Conservation (phyloP, 1,140 invertebrate species). For the Hycleus cichorii region DNA sequence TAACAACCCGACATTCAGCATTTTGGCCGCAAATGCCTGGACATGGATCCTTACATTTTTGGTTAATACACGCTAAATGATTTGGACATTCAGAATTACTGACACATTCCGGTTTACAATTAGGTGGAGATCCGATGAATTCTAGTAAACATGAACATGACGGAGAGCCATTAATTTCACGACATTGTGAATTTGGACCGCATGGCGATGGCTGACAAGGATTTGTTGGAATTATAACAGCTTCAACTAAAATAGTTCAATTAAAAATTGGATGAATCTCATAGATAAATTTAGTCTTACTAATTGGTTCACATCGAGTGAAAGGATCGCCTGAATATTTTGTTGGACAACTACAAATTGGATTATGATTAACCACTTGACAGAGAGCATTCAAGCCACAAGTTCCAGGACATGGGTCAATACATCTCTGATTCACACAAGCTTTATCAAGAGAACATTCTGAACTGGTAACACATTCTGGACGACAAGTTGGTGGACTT, state of each 20-base stretch:
- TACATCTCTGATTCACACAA: slow-evolving; percentile 67
- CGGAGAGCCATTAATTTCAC: slow-evolving; percentile 47
- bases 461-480: slow-evolving; percentile 59
- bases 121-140: slow-evolving; percentile 53
- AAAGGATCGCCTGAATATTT: slow-evolving; percentile 61
- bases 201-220: slow-evolving; percentile 57
- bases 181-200: slow-evolving; percentile 58
- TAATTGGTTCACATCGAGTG: slow-evolving; percentile 46
- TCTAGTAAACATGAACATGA: slow-evolving; percentile 56
- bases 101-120: slow-evolving; percentile 61
- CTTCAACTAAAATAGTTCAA: slow-evolving; percentile 21
- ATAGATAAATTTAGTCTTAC: slow-evolving; percentile 42
- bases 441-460: slow-evolving; percentile 59
- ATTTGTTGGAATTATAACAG: slow-evolving; percentile 35
- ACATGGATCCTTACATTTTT: slow-evolving; percentile 51
- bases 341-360: slow-evolving; percentile 55
- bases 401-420: slow-evolving; percentile 63
- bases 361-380: slow-evolving; percentile 52
- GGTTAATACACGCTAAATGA: slow-evolving; percentile 56
- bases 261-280: slow-evolving; percentile 10
- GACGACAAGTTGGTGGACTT: slow-evolving; percentile 59
- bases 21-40: slow-evolving; percentile 50
- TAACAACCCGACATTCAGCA: slow-evolving; percentile 49
- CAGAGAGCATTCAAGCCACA: slow-evolving; percentile 53
- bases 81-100: slow-evolving; percentile 59